Evolutionary conservation across 2,797 vertebrate genomes (phyloP), one percentile per base, ranked within the genome.

Genomic region (Lepidocolaptes lacrymiger): DNA sequence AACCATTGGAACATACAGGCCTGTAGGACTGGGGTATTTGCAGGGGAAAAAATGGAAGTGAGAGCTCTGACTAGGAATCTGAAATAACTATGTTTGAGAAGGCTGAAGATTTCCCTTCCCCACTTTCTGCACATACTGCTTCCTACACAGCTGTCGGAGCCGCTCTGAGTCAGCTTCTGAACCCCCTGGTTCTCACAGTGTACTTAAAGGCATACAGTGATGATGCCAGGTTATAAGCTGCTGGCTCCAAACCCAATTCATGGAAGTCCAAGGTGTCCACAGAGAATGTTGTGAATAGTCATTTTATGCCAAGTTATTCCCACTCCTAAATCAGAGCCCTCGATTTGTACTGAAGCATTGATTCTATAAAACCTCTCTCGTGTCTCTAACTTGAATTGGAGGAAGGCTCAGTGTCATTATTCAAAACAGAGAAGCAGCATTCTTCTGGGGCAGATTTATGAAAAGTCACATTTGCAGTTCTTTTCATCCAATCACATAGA

Each of bases 101-200:
- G 78, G 81, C 78, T 91, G 75, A 24, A 88, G 68, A 51, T 58
- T 54, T 51, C 58, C 55, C 41, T 95, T 89, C 64, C 34, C 49
- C 0, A 0, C 34, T 91, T 87, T 80, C 68, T 72, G 68, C 79
- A 61, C 85, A 23, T 11, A 10, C 56, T 63, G 89, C 94, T 94
- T 89, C 91, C 95, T 88, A 86, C 89, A 80, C 95, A 95, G 89
- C 93, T 91, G 91, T 77, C 0, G 22, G 75, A 91, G 89, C 72
- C 58, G 49, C 91, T 95, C 89, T 92, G 89, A 95, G 72, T 95
- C 94, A 96, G 89, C 72, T 85, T 46, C 89, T 72, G 87, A 80
- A 74, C 52, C 30, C 66, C 58, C 22, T 71, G 64, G 19, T 68
- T 91, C 86, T n/a, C 37, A 39, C 52, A 43, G 34, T 24, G 58